These are phyloP conservation scores for Brachymystax lenok DNA, from an alignment of 2,797 vertebrate genomes.

Conservation along the genomic window DNA sequence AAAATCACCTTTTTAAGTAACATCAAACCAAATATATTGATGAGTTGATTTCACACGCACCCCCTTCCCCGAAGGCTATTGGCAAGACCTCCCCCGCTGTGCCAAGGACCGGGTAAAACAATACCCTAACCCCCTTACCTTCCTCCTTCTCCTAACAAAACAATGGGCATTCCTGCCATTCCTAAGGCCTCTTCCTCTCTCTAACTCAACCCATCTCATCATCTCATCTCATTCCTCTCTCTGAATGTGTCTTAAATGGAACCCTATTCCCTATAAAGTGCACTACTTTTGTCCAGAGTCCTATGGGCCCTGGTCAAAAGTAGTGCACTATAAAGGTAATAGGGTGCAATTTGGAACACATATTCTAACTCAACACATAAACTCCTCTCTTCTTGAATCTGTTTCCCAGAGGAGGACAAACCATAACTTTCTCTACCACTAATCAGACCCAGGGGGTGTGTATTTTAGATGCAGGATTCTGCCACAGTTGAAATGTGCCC, in stretches of 20 bases:
- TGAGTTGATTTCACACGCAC: not conserved
- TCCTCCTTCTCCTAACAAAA: conserved; percentile 57
- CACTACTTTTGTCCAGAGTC: not conserved
- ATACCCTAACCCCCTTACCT: conserved; percentile 48
- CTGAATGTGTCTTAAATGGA: not conserved
- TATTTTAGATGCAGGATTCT: not conserved
- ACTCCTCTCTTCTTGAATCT: not conserved
- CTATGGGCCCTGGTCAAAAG: not conserved
- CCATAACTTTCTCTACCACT: not conserved
- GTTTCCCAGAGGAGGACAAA: not conserved
- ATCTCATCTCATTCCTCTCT: too few species aligned
- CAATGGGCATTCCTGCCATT: conserved; percentile 80
- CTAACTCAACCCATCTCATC: not conserved
- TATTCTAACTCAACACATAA: not conserved
- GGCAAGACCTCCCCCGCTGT: conserved; percentile 48
- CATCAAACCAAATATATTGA: not conserved
- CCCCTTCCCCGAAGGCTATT: conserved; percentile 36
- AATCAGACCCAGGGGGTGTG: not conserved
- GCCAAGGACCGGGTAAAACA: conserved; percentile 68
- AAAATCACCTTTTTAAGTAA: too few species aligned
- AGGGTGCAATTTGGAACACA: conserved; percentile 7
- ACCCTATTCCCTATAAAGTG: not conserved
- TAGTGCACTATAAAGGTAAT: not conserved
- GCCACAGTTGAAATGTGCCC: not conserved
- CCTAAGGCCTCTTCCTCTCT: conserved; percentile 64